Evolutionary conservation across 2,888 invertebrate genomes (phyloP).

Genomic region (Elmis aenea): DNA sequence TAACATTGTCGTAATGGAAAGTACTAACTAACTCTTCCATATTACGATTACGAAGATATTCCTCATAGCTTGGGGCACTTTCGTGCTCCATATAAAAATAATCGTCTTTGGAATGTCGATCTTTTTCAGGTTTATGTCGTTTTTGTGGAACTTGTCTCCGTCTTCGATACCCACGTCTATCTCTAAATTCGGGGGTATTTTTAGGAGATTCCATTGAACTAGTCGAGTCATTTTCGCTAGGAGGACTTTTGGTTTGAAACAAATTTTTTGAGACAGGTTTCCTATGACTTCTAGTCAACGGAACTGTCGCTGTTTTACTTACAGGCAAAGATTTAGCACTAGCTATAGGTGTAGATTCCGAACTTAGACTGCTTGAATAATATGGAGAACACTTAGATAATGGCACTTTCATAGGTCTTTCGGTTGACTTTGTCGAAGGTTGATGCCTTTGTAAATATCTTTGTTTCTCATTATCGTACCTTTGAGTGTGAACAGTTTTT

Average conservation of each 20-base stretch:
- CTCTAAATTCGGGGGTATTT: conserved; percentile 44
- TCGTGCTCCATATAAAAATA: conserved; percentile 41
- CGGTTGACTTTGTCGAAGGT: conserved; percentile 32
- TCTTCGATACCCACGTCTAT: conserved; percentile 63
- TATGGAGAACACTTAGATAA: conserved; percentile 68
- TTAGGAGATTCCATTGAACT: conserved; percentile 68
- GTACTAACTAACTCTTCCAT: conserved; percentile 41
- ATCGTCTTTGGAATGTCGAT: conserved; percentile 41
- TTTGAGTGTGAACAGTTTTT: conserved; percentile 40
- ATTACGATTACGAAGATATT: conserved; percentile 38
- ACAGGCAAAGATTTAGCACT: conserved; percentile 56
- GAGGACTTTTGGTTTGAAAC: conserved; percentile 63
- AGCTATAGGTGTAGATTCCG: conserved; percentile 67
- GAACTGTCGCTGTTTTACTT: conserved; percentile 54
- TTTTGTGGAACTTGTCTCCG: conserved; percentile 59
- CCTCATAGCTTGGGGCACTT: conserved; percentile 35
- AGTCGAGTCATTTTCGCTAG: conserved; percentile 71
- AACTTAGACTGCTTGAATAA: conserved; percentile 70
- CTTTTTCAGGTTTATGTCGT: conserved; percentile 53
- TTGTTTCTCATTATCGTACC: conserved; percentile 43
- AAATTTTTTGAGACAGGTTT: conserved; percentile 55
- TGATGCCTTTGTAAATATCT: conserved; percentile 39
- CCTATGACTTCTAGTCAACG: conserved; percentile 40
- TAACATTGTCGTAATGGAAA: conserved; percentile 37
- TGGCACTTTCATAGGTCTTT: conserved; percentile 45